Percentiles rank a stretch among this genome's conserved stretches.
Evolutionary conservation across 2,113 vertebrate genomes (phyloP).

Genomic region (Hymenochirus boettgeri): DNA sequence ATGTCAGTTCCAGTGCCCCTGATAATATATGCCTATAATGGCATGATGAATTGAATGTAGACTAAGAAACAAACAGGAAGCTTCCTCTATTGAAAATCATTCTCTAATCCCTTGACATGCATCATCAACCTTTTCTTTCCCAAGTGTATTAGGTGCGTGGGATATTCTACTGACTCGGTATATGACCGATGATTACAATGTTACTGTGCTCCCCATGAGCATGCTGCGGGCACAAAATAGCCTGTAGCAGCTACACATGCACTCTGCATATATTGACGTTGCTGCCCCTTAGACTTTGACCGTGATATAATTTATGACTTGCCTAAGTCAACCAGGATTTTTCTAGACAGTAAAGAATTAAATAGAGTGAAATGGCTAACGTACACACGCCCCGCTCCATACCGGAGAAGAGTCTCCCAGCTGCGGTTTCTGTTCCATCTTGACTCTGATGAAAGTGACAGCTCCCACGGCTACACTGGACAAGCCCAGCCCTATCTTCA

Average conservation of each 20-base stretch:
- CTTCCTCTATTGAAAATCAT: slow-evolving; percentile 1
- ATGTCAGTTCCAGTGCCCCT: not conserved
- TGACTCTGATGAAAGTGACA: slow-evolving; percentile 86
- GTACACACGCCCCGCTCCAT: slow-evolving; percentile 98
- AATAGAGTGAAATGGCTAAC: slow-evolving; percentile 82
- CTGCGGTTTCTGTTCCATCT: slow-evolving; percentile 77
- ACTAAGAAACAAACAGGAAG: slow-evolving; percentile 12
- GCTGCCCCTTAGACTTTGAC: too few species aligned
- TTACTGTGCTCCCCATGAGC: not conserved
- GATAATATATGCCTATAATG: not conserved
- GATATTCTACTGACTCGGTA: not conserved
- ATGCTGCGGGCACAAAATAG: not conserved
- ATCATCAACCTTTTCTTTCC: not conserved
- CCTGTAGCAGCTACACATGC: not conserved
- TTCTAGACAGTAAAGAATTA: slow-evolving; percentile 48
- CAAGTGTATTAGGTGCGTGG: not conserved
- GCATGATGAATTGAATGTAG: slow-evolving; percentile 17
- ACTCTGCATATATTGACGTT: too few species aligned
- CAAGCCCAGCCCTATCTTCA: slow-evolving; percentile 96
- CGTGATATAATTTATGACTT: too few species aligned
- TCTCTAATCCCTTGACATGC: not conserved
- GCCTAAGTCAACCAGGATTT: too few species aligned
- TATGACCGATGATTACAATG: not conserved
- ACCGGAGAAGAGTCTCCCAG: slow-evolving; percentile 97
- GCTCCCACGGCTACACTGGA: slow-evolving; percentile 95